Conservation (phyloP, 2,113 vertebrate genomes). For the Speoplatyrhinus poulsoni region DNA sequence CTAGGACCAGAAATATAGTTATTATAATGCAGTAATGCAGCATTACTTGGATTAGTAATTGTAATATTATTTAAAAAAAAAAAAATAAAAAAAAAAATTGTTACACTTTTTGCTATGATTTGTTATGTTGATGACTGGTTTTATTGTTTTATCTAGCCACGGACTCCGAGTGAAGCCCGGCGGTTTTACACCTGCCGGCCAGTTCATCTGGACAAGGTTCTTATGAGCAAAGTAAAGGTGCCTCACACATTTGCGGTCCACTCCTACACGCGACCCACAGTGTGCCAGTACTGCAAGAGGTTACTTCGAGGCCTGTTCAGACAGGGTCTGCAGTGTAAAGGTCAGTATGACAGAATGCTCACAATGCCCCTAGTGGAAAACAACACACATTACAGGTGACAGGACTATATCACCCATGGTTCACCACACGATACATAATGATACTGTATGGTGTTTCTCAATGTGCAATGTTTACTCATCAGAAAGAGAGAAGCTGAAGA, state of each 20-base stretch:
- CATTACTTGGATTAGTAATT: too few species aligned
- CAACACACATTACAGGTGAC: background rate
- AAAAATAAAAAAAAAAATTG: too few species aligned
- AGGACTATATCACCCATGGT: too few species aligned
- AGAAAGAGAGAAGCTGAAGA: too few species aligned
- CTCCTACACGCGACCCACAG: conserved; percentile 87
- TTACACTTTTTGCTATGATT: too few species aligned
- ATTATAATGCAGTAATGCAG: too few species aligned
- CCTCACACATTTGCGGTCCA: conserved; percentile 90
- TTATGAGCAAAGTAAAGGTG: conserved; percentile 89
- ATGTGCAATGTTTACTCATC: too few species aligned
- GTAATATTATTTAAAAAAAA: too few species aligned
- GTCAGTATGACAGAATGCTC: conserved; percentile 52
- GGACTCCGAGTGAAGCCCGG: conserved; percentile 81
- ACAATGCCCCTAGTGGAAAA: background rate
- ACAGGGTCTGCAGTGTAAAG: conserved; percentile 91
- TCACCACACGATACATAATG: background rate
- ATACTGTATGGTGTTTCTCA: background rate
- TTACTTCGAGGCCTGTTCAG: conserved; percentile 88
- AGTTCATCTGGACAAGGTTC: conserved; percentile 87
- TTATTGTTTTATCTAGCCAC: conserved; percentile 26
- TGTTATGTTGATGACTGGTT: background rate
- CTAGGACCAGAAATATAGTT: too few species aligned
- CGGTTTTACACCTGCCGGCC: conserved; percentile 86
- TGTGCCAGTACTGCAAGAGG: conserved; percentile 91